These are phyloP conservation scores for Pristionchus maxplancki DNA, from an alignment of 2,888 invertebrate genomes.

Conservation along the genomic window DNA sequence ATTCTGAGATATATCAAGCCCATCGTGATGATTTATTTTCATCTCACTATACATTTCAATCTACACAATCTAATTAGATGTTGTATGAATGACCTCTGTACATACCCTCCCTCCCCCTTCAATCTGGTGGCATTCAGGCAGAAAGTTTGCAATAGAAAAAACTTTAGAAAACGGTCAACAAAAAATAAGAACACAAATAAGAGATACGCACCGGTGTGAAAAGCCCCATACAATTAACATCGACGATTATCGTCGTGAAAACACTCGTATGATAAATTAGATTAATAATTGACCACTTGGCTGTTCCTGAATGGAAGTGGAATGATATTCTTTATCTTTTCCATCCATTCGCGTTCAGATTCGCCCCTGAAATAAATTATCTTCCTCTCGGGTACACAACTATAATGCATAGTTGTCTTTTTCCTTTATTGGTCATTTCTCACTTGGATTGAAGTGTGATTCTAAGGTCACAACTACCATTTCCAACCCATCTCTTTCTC, in stretches of 20 bases:
- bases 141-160: not conserved
- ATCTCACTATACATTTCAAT: not conserved
- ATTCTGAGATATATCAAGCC: not conserved
- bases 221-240: too few species aligned
- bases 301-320: not conserved
- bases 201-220: not conserved
- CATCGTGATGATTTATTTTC: not conserved
- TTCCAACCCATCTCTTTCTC: not conserved
- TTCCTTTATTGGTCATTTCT: not conserved
- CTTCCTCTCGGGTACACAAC: not conserved
- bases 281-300: not conserved
- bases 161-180: not conserved
- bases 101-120: not conserved
- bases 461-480: not conserved
- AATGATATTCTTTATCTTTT: not conserved
- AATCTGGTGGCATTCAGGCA: constrained; percentile 4
- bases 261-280: not conserved
- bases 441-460: not conserved
- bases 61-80: not conserved
- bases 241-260: too few species aligned
- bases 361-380: not conserved
- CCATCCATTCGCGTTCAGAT: not conserved
- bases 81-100: constrained; percentile 15
- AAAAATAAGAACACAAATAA: not conserved
- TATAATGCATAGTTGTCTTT: not conserved